These are phyloP conservation scores for Ophioninae sp. DNA, from an alignment of 2,888 invertebrate species.

Conservation along the genomic window DNA sequence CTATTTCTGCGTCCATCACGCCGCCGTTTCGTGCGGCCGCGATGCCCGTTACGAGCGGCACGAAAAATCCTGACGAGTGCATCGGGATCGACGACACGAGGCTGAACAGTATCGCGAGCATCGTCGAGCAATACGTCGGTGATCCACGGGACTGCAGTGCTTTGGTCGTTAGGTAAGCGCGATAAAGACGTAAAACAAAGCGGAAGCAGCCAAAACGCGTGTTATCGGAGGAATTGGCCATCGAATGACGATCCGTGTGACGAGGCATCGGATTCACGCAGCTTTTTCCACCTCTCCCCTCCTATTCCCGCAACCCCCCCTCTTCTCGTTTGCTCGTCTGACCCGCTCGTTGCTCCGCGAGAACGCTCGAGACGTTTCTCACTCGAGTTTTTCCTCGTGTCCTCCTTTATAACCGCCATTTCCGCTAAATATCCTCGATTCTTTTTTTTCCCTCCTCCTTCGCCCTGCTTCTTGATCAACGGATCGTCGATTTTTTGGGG, in stretches of 20 bases:
- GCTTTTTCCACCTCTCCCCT: constrained; percentile 12
- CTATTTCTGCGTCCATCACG: constrained; percentile 20
- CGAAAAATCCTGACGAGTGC: constrained; percentile 68
- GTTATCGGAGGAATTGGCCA: background rate
- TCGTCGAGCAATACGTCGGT: constrained; percentile 57
- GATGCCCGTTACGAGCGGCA: constrained; percentile 72
- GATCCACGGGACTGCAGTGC: constrained; percentile 56
- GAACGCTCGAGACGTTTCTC: constrained; percentile 55
- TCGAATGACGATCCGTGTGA: constrained; percentile 23
- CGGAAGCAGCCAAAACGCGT: background rate
- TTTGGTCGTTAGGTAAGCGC: constrained; percentile 65
- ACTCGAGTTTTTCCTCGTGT: constrained; percentile 51
- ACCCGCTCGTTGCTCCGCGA: constrained; percentile 21
- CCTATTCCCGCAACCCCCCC: background rate
- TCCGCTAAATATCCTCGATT: constrained; percentile 44
- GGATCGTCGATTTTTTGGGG: constrained; percentile 7
- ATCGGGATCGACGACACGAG: constrained; percentile 63
- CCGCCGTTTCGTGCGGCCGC: constrained; percentile 69
- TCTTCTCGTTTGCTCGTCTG: constrained; percentile 13
- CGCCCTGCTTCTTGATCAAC: background rate
- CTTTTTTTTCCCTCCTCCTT: background rate
- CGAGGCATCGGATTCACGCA: constrained; percentile 49
- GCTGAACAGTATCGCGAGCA: constrained; percentile 54
- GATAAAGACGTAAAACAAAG: constrained; percentile 10
- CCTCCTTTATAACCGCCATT: constrained; percentile 61